A percentile compares a stretch with the other conserved stretches of the same genome.
Conservation (phyloP, 2,797 vertebrate species). For the Sebastes wilsoni region DNA sequence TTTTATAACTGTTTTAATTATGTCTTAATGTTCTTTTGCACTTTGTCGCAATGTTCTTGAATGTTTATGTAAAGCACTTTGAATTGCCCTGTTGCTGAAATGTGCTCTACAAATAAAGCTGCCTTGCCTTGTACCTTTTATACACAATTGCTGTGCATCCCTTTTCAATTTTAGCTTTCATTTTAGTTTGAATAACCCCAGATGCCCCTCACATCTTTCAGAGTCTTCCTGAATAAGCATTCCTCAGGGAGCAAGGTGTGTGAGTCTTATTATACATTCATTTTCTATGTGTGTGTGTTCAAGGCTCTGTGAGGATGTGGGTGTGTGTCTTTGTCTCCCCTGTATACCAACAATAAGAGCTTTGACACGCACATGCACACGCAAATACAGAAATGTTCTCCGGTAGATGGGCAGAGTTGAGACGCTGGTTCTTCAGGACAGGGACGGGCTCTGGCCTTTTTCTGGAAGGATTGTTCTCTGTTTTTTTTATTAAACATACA, state of each 20-base stretch:
- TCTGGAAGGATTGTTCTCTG: not conserved
- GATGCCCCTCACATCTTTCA: not conserved
- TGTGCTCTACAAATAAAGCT: no score
- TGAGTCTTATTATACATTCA: constrained; percentile 5
- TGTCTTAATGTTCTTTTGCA: no score
- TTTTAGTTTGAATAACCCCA: not conserved
- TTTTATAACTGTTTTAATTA: no score
- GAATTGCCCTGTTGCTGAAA: no score
- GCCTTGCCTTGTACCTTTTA: not conserved
- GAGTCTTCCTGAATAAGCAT: not conserved
- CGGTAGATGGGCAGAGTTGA: constrained; percentile 24
- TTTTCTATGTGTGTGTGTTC: constrained; percentile 1
- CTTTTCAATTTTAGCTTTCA: not conserved
- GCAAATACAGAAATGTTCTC: constrained; percentile 32
- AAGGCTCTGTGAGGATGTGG: constrained; percentile 7
- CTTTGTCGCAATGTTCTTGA: no score
- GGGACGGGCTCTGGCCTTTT: not conserved
- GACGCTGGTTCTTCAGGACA: not conserved
- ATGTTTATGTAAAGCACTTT: no score
- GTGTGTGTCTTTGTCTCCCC: constrained; percentile 55
- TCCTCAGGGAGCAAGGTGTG: constrained; percentile 39
- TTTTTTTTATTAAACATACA: not conserved
- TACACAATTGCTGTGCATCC: not conserved
- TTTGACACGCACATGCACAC: constrained; percentile 64
- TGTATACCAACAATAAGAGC: constrained; percentile 67